phyloP scores from a whole-genome alignment of 1,140 invertebrate genomes.

The Delia radicum region DNA sequence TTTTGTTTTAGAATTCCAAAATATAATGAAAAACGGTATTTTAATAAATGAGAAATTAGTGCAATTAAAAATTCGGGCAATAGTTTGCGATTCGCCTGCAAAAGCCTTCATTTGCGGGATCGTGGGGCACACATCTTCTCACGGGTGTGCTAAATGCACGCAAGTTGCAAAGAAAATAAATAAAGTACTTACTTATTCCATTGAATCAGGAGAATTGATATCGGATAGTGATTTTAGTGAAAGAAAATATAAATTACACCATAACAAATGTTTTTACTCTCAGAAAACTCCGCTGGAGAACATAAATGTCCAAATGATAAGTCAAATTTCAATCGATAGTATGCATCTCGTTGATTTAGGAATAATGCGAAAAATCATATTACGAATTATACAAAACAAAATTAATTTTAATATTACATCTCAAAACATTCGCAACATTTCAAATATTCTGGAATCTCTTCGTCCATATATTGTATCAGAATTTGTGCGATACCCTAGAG shows the following conservation, averaged over 20 bases:
- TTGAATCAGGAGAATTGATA: neutral
- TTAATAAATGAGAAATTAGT: no score
- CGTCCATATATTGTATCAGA: neutral
- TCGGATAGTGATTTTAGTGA: neutral
- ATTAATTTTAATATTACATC: slow-evolving; percentile 29
- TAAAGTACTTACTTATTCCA: neutral
- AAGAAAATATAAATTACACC: neutral
- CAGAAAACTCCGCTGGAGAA: neutral
- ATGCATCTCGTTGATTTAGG: slow-evolving; percentile 24
- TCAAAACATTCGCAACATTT: neutral
- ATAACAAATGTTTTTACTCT: neutral
- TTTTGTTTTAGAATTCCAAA: no score
- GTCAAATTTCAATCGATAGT: slow-evolving; percentile 12
- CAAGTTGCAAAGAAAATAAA: neutral
- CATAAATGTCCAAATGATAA: slow-evolving; percentile 2
- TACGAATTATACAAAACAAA: slow-evolving; percentile 20
- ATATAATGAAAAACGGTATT: no score
- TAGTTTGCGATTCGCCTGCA: no score
- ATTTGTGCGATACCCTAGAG: slow-evolving; percentile 41
- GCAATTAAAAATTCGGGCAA: no score
- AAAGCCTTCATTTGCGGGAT: no score
- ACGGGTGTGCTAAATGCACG: no score
- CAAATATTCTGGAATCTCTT: neutral
- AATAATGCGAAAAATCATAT: slow-evolving; percentile 15
- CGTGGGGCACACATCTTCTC: no score